Evolutionary conservation across 2,888 invertebrate genomes (phyloP), one percentile per base, ranked within the genome.

Genomic region (Pollenia amentaria): DNA sequence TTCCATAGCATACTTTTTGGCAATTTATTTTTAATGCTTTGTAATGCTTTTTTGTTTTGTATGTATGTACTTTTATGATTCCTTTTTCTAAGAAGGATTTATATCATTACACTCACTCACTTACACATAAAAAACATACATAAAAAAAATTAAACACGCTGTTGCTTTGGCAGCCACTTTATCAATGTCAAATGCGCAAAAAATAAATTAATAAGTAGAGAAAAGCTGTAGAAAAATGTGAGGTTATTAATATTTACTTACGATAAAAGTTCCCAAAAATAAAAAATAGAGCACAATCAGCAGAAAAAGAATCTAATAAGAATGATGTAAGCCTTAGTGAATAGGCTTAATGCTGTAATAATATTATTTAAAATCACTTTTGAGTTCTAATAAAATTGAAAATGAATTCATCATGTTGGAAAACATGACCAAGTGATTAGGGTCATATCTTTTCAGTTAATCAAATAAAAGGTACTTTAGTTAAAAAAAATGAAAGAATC

Each of bases 21-120:
- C 79, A 83, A 83, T 86, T 86, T 83, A 80, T 79, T 80, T 86
- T 76, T 83, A 86, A 86, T 83, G 64, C 79, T 65, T 75, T 70
- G 78, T 83, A 82, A 79, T 83, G 65, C 65, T 70, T 40, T 29
- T 55, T 79, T 69, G 44, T 72, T 60, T 21, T 67, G 11, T 60
- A 57, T 53, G 51, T 57, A 42, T 69, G 29, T 75, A 29, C 12
- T 73, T 53, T 11, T 48, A 64, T 64, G 40, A 42, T 64, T 79
- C 6, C 11, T 46, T 72, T 75, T 57, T 21, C 6, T 21, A 9
- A 48, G 62, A 81, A 60, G 72, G 65, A 77, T 62, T 76, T 77
- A 18, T 81, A 8, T n/a, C 1, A 12, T 62, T 69, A 18, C 12
- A 38, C 38, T 21, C 67, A 38, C 21, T 69, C 12, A 78, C 14